Evolutionary conservation across 1,140 invertebrate genomes (phyloP).

Genomic region (Pemphigus obesinymphae): DNA sequence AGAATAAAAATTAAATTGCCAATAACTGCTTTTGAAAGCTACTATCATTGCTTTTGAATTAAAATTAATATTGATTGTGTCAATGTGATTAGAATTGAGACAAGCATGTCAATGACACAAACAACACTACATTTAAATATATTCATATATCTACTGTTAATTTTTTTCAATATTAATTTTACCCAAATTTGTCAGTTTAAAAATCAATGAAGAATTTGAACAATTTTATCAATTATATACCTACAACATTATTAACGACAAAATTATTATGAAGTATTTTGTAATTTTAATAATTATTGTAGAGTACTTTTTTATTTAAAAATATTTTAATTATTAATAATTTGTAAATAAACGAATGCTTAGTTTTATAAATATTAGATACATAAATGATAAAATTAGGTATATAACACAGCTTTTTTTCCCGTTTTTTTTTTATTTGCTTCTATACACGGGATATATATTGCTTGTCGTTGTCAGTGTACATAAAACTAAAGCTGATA

Average conservation of each 20-base stretch:
- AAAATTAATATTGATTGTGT: too few relatives aligned
- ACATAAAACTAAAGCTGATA: too few relatives aligned
- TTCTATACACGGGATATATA: neutral
- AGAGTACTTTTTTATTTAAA: too few relatives aligned
- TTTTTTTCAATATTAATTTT: too few relatives aligned
- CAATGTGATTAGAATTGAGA: too few relatives aligned
- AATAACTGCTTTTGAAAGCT: too few relatives aligned
- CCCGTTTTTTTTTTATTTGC: neutral
- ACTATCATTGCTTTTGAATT: too few relatives aligned
- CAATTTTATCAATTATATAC: neutral
- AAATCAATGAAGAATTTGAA: neutral
- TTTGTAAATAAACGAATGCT: neutral
- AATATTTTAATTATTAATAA: neutral
- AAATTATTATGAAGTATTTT: too few relatives aligned
- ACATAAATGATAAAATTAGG: neutral
- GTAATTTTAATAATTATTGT: neutral
- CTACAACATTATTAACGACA: neutral
- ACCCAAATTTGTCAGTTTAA: neutral
- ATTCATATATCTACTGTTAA: too few relatives aligned
- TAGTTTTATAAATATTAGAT: neutral
- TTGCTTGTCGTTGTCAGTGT: neutral
- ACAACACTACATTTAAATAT: too few relatives aligned
- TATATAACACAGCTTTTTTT: slow-evolving; percentile 6
- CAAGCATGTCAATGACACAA: too few relatives aligned
- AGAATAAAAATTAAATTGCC: too few relatives aligned